phyloP scores from a whole-genome alignment of 1,140 invertebrate genomes.

The Oreohelix idahoensis region DNA sequence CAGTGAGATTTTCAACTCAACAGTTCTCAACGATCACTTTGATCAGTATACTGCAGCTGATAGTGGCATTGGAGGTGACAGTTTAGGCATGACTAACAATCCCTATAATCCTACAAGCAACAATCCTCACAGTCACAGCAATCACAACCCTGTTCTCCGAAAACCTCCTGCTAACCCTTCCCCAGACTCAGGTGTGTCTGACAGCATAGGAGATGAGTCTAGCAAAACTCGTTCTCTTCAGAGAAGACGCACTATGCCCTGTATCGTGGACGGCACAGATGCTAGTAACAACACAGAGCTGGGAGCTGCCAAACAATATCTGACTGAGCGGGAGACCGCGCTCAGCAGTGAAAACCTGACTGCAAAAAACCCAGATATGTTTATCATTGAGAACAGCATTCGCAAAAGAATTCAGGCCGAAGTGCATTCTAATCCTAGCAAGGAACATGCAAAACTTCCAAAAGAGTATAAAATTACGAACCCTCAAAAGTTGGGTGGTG shows the following conservation, averaged over 20 bases:
- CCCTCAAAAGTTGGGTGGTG: slow-evolving; percentile 76
- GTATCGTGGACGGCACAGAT: slow-evolving; percentile 58
- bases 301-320: slow-evolving; percentile 44
- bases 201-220: slow-evolving; percentile 64
- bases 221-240: slow-evolving; percentile 58
- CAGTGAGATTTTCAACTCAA: slow-evolving; percentile 70
- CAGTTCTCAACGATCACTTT: slow-evolving; percentile 80
- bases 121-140: slow-evolving; percentile 42
- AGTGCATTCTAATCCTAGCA: slow-evolving; percentile 52
- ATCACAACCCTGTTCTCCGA: slow-evolving; percentile 41
- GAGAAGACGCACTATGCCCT: slow-evolving; percentile 69
- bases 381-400: slow-evolving; percentile 73
- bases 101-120: slow-evolving; percentile 21
- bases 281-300: slow-evolving; percentile 29
- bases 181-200: slow-evolving; percentile 73
- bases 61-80: slow-evolving; percentile 57
- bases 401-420: slow-evolving; percentile 70
- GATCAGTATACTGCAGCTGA: slow-evolving; percentile 90
- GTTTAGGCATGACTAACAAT: slow-evolving; percentile 44
- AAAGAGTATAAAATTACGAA: slow-evolving; percentile 83
- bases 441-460: slow-evolving; percentile 69
- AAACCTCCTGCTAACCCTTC: slow-evolving; percentile 63
- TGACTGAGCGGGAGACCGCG: slow-evolving; percentile 56
- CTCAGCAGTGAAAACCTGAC: slow-evolving; percentile 68
- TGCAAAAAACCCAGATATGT: slow-evolving; percentile 68